A percentile compares a stretch with the other conserved stretches of the same genome.
phyloP scores from a whole-genome alignment of 2,888 invertebrate species.

The Apantesis nais region DNA sequence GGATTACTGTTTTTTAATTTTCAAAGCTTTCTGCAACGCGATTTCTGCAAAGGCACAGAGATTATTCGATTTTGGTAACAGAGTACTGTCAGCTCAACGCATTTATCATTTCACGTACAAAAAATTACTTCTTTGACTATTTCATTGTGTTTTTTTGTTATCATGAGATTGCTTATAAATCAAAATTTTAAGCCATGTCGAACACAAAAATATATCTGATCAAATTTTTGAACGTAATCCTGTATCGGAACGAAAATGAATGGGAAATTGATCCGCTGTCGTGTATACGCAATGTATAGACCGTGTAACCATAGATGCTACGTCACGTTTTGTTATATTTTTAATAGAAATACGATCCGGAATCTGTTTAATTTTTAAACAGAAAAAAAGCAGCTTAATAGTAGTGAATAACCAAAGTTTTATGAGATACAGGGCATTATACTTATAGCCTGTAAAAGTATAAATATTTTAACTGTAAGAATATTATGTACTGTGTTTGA shows the following conservation, averaged over 20 bases:
- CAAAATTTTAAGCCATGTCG: background rate
- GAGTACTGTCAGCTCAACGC: background rate
- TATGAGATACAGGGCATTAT: background rate
- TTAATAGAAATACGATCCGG: background rate
- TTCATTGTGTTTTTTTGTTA: background rate
- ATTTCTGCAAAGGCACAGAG: background rate
- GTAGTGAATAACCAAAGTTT: background rate
- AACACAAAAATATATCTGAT: background rate
- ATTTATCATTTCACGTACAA: background rate
- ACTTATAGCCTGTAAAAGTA: background rate
- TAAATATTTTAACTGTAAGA: too few species aligned
- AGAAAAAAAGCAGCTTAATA: background rate
- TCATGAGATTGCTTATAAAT: background rate
- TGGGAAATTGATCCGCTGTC: slow-evolving; percentile 3
- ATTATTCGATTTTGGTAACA: background rate
- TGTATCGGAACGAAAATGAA: slow-evolving; percentile 4
- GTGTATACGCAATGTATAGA: slow-evolving; percentile 2
- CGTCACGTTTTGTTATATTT: slow-evolving; percentile 4
- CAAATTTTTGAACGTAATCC: background rate
- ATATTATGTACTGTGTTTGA: too few species aligned
- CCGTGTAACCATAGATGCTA: background rate
- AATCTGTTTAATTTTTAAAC: slow-evolving; percentile 1
- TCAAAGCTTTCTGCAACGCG: background rate
- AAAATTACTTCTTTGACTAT: background rate
- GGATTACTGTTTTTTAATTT: background rate